phyloP scores from a whole-genome alignment of 2,113 vertebrate species.

The Eudorcas thomsonii region DNA sequence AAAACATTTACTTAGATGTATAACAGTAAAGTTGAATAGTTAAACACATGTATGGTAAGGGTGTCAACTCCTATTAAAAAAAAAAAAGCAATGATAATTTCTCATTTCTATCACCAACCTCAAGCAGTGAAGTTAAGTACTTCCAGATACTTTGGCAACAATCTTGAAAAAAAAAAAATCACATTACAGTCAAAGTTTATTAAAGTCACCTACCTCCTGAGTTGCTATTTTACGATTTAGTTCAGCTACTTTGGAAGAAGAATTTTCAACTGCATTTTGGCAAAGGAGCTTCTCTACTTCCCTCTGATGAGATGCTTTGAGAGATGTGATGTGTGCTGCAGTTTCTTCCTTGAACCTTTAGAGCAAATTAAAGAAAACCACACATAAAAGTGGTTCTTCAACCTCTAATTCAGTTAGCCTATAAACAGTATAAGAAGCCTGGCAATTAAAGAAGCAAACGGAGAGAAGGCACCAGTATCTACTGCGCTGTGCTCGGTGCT shows the following conservation, averaged over 20 bases:
- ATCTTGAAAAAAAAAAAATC: background rate
- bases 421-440: background rate
- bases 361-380: constrained; percentile 11
- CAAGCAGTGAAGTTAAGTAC: constrained; percentile 2
- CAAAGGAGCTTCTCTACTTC: constrained; percentile 85
- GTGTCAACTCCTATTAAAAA: background rate
- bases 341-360: constrained; percentile 83
- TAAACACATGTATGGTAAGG: background rate
- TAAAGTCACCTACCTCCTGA: constrained; percentile 86
- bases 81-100: constrained; percentile 1
- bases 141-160: background rate
- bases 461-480: background rate
- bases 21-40: constrained; percentile 30
- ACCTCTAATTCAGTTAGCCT: background rate
- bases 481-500: background rate
- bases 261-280: constrained; percentile 88
- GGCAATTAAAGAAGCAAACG: background rate
- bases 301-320: constrained; percentile 85
- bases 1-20: background rate
- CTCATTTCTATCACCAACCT: constrained; percentile 27
- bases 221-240: constrained; percentile 85
- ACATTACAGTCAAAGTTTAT: background rate
- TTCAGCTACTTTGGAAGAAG: constrained; percentile 88
- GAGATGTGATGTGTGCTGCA: constrained; percentile 81
- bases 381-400: background rate